These are phyloP conservation scores for Aythya fuligula DNA, from an alignment of 2,797 vertebrate genomes.

Conservation along the genomic window DNA sequence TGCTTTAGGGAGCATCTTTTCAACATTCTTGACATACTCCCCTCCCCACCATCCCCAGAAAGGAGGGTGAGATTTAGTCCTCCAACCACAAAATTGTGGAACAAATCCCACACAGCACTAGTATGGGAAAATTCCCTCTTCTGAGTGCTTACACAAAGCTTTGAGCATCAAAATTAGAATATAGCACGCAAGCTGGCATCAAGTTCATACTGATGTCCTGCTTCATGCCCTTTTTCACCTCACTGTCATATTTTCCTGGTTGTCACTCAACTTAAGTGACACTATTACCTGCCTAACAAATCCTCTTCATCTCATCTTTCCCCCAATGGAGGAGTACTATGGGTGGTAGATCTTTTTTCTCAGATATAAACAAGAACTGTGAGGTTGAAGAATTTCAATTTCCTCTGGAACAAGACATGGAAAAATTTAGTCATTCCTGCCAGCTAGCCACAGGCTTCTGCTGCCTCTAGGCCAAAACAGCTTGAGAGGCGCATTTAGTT, in stretches of 20 bases:
- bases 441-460: background rate
- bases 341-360: background rate
- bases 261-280: background rate
- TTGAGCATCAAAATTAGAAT: background rate
- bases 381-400: background rate
- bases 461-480: background rate
- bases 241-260: background rate
- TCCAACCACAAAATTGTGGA: background rate
- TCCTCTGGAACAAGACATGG: background rate
- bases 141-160: background rate
- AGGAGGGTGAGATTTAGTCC: background rate
- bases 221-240: background rate
- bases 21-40: slow-evolving; percentile 2
- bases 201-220: background rate
- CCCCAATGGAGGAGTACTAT: background rate
- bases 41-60: background rate
- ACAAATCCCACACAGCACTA: background rate
- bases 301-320: background rate
- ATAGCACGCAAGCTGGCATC: background rate
- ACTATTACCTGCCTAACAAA: background rate
- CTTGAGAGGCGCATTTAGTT: background rate
- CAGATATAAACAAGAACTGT: background rate
- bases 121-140: background rate
- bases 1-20: slow-evolving; percentile 15
- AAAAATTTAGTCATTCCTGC: background rate